Conservation (phyloP, 2,113 vertebrate genomes). For the Bombycilla garrulus region DNA sequence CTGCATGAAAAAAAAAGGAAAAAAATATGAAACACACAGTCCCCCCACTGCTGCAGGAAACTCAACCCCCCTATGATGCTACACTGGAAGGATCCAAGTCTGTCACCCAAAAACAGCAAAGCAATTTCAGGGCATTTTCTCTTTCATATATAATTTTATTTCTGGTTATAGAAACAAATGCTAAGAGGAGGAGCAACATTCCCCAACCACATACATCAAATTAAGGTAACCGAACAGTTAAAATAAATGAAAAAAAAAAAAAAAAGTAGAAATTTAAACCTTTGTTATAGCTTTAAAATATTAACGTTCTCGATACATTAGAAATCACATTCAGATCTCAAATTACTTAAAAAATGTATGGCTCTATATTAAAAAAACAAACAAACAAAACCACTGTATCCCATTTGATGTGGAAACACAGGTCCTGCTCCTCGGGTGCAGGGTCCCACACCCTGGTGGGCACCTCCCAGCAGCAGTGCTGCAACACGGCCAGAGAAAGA, state of each 20-base stretch:
- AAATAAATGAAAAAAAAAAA: conserved; percentile 71
- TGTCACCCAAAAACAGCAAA: conserved; percentile 12
- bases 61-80: fast-evolving
- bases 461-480: background rate
- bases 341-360: conserved; percentile 73
- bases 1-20: background rate
- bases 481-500: background rate
- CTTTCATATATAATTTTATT: conserved; percentile 81
- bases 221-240: conserved; percentile 76
- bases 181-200: conserved; percentile 76
- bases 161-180: conserved; percentile 81
- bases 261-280: conserved; percentile 74
- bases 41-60: background rate
- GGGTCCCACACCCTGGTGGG: background rate
- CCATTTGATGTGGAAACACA: conserved; percentile 54
- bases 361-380: conserved; percentile 63
- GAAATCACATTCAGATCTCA: conserved; percentile 79
- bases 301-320: conserved; percentile 76
- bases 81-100: background rate
- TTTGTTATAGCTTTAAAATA: conserved; percentile 81
- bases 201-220: conserved; percentile 75
- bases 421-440: background rate
- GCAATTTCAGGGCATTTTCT: background rate
- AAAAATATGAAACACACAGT: background rate
- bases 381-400: conserved; percentile 68